Conservation (phyloP, 2,797 vertebrate species). For the Paedocypris micromegethes region DNA sequence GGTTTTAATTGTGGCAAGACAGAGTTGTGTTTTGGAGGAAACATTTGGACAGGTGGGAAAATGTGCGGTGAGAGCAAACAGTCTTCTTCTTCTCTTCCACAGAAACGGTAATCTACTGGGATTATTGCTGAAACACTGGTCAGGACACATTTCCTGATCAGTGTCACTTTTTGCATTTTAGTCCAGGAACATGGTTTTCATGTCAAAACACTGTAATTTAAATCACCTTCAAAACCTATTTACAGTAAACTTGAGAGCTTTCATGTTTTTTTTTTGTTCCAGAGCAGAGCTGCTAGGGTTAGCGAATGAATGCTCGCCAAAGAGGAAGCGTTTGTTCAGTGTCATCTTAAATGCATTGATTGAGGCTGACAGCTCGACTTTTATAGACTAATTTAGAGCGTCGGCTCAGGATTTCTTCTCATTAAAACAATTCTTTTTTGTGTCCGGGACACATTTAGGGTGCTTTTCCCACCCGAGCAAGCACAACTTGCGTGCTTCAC, state of each 20-base stretch:
- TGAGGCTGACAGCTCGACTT: slow-evolving; percentile 44
- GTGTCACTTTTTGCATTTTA: slow-evolving; percentile 27
- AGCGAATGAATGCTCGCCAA: slow-evolving; percentile 20
- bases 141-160: slow-evolving; percentile 64
- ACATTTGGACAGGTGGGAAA: slow-evolving; percentile 70
- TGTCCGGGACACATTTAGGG: slow-evolving; percentile 22
- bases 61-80: slow-evolving; percentile 64
- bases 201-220: background rate
- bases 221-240: background rate
- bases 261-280: background rate
- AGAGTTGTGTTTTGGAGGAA: slow-evolving; percentile 57
- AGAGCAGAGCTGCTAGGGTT: background rate
- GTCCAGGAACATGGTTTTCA: slow-evolving; percentile 12
- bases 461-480: slow-evolving; percentile 37
- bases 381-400: slow-evolving; percentile 40
- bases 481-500: slow-evolving; percentile 28
- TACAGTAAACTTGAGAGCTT: background rate
- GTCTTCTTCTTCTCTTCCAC: slow-evolving; percentile 52
- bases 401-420: slow-evolving; percentile 26
- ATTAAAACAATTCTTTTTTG: slow-evolving; percentile 32
- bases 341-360: slow-evolving; percentile 38
- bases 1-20: slow-evolving; percentile 66
- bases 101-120: slow-evolving; percentile 76
- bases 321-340: slow-evolving; percentile 32
- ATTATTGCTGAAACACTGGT: slow-evolving; percentile 64